Percentiles rank a stretch among this genome's conserved stretches.
phyloP scores from a whole-genome alignment of 2,113 vertebrate species.

The Thomomys bottae region DNA sequence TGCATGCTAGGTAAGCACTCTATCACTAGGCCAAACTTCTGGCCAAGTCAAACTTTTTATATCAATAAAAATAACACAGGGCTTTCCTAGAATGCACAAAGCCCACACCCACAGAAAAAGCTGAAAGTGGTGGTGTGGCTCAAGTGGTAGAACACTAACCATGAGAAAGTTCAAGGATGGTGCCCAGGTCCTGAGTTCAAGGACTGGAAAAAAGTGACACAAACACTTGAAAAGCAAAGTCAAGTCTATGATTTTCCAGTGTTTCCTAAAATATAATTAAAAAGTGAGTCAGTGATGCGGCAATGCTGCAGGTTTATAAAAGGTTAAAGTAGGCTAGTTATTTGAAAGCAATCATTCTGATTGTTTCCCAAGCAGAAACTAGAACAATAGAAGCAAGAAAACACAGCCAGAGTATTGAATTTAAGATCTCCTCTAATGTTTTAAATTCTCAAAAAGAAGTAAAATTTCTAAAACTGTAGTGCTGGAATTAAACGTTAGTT shows the following conservation, averaged over 20 bases:
- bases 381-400: neutral
- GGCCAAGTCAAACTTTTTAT: neutral
- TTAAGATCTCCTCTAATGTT: neutral
- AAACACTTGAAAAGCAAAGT: conserved; percentile 1
- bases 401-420: neutral
- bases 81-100: too few relatives aligned
- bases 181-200: too few relatives aligned
- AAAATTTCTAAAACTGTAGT: neutral
- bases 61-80: too few relatives aligned
- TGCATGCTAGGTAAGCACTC: too few relatives aligned
- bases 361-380: neutral
- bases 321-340: neutral
- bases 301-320: neutral
- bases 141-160: too few relatives aligned
- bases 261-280: conserved; percentile 2
- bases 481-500: too few relatives aligned
- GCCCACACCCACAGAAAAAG: too few relatives aligned
- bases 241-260: neutral
- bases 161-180: too few relatives aligned
- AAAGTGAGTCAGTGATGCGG: conserved; percentile 6
- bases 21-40: too few relatives aligned
- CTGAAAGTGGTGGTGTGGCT: too few relatives aligned
- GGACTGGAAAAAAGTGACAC: too few relatives aligned
- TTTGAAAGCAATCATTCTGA: neutral
- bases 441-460: neutral